Conservation (phyloP, 2,797 vertebrate genomes). For the Trachops cirrhosus region DNA sequence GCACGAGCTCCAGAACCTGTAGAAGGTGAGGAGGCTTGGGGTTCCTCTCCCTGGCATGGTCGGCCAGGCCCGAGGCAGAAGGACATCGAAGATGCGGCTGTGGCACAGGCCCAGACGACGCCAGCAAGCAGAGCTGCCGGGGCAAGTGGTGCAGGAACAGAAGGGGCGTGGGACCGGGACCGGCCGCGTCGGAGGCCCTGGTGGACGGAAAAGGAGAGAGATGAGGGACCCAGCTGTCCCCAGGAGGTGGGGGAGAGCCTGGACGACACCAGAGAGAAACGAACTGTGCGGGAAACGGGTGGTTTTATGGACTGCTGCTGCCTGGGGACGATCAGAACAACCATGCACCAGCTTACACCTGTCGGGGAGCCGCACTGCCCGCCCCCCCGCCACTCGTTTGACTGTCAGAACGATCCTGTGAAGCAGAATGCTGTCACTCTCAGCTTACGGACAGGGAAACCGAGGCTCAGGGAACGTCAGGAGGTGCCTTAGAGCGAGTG, state of each 20-base stretch:
- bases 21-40: conserved; percentile 73
- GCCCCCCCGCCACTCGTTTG: fast-evolving
- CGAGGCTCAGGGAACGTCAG: neutral
- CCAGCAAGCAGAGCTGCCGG: conserved; percentile 50
- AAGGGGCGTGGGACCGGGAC: neutral
- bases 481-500: neutral
- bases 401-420: neutral
- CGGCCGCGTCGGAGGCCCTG: conserved; percentile 1
- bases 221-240: neutral
- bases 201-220: conserved; percentile 55
- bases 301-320: neutral
- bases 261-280: neutral
- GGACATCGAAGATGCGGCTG: conserved; percentile 66
- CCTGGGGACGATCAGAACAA: neutral
- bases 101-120: conserved; percentile 65
- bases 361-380: fast-evolving
- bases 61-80: conserved; percentile 65
- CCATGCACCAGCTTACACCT: neutral
- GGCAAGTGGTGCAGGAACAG: conserved; percentile 58
- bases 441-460: neutral
- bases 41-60: conserved; percentile 52
- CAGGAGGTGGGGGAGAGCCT: neutral
- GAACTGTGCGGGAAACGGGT: neutral
- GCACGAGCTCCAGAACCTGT: conserved; percentile 51
- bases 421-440: neutral